These are phyloP conservation scores for Microtus oregoni DNA, from an alignment of 2,113 vertebrate species.

Conservation along the genomic window DNA sequence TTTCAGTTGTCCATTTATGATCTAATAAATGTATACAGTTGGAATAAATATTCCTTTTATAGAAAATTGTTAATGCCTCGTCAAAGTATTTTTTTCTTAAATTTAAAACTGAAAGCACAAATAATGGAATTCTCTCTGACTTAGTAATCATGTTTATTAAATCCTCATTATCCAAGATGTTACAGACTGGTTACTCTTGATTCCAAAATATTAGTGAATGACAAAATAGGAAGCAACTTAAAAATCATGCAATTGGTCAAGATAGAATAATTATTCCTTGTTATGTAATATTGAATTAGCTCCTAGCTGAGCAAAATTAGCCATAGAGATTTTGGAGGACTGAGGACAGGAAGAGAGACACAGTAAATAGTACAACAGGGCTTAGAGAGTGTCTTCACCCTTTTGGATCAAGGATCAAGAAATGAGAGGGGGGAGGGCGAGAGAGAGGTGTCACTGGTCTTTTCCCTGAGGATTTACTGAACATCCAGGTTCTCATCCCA, in stretches of 20 bases:
- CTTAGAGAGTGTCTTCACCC: not conserved
- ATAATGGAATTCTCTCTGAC: slow-evolving; percentile 4
- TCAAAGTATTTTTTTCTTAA: slow-evolving; percentile 10
- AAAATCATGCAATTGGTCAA: not conserved
- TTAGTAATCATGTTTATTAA: slow-evolving; percentile 39
- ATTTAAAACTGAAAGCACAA: slow-evolving; percentile 53
- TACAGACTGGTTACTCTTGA: slow-evolving; percentile 9
- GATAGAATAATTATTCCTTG: slow-evolving; percentile 7
- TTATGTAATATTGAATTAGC: not conserved
- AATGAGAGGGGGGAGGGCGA: accelerated
- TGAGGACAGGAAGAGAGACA: not conserved
- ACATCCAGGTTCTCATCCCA: not conserved
- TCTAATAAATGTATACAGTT: slow-evolving; percentile 54
- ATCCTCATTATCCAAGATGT: not conserved
- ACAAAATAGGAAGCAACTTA: not conserved
- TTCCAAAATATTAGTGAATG: slow-evolving; percentile 24
- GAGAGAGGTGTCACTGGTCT: not conserved
- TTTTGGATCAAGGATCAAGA: not conserved
- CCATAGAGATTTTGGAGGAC: not conserved
- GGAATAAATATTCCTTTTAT: slow-evolving; percentile 44
- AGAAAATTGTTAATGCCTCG: slow-evolving; percentile 48
- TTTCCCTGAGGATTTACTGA: not conserved
- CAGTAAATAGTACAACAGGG: not conserved
- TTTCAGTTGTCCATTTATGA: slow-evolving; percentile 67
- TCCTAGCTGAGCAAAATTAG: not conserved